Evolutionary conservation across 2,888 invertebrate genomes (phyloP), one percentile per base, ranked within the genome.

Genomic region (Melieria omissa): DNA sequence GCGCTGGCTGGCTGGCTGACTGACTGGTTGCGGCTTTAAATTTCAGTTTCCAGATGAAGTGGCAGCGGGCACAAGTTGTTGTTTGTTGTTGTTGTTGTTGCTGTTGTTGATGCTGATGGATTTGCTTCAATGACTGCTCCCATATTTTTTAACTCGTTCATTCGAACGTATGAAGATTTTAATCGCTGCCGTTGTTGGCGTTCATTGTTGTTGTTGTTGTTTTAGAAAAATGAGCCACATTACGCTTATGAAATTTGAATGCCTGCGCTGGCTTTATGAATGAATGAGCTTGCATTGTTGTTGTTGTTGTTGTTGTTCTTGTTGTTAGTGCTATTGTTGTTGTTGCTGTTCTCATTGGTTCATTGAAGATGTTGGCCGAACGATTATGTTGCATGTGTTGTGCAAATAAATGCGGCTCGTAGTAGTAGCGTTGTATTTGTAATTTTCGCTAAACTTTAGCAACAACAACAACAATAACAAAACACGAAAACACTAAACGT

Each of bases 101-200:
- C 45, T 63, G 54, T 63, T 57, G 41, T 63, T 69, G 70, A 68
- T 68, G 73, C 65, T 72, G 74, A 70, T 72, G 61, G 71, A 74
- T 64, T 65, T 61, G 62, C 70, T 58, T 72, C 73, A 74, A 72
- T 68, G 73, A 76, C 77, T 81, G 76, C 78, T 80, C 78, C 78
- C 78, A 77, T 76, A 78, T 74, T 75, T 70, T 74, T 69, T 14
- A 67, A 67, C 55, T 54, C 55, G 46, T 60, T 66, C 54, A 42
- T 61, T 7, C 67, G 49, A 47, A 62, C 57, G 46, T 55, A 62
- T 14, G 42, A 55, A 69, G 69, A 69, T 69, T 69, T 63, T 63
- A 69, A 69, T 69, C 69, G 55, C 41, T 57, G 49, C 52, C 45
- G 54, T n/a, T 5, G 5, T 44, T 52, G 52, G 67, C 44, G 58